A percentile compares a stretch with the other conserved stretches of the same genome.
Conservation (phyloP, 35 echinoderm and acorn worm genomes). For the Ophioderma brevispina region DNA sequence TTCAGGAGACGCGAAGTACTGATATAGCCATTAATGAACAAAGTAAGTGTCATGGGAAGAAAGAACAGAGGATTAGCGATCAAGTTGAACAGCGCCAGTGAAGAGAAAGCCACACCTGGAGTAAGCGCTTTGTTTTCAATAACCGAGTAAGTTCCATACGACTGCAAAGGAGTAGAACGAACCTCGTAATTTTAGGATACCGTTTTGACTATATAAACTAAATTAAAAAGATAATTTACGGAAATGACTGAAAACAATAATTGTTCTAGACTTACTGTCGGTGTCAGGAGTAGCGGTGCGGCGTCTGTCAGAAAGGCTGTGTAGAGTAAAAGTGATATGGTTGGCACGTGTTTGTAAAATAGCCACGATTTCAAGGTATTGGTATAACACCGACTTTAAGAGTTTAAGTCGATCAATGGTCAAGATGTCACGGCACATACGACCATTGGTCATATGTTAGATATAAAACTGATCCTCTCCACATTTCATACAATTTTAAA, state of each 20-base stretch:
- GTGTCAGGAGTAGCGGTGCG: neutral
- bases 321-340: neutral
- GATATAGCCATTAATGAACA: slow-evolving; percentile 73
- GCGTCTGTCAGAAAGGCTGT: neutral
- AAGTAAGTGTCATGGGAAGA: slow-evolving; percentile 53
- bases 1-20: slow-evolving; percentile 62
- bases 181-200: neutral
- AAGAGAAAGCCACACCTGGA: slow-evolving; percentile 78
- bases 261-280: neutral
- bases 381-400: neutral
- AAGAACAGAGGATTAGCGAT: slow-evolving; percentile 71
- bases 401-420: neutral
- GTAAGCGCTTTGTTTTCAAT: slow-evolving; percentile 58
- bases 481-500: no score
- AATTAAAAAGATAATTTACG: neutral
- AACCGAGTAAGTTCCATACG: slow-evolving; percentile 71
- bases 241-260: neutral
- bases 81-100: slow-evolving; percentile 82
- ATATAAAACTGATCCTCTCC: no score
- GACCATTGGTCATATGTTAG: no score
- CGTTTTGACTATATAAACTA: neutral
- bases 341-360: neutral
- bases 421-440: no score
- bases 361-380: neutral
- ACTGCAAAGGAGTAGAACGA: slow-evolving; percentile 24